Percentiles rank a stretch among this genome's conserved stretches.
These are phyloP conservation scores for Opisthocomus hoazin DNA, from an alignment of 2,113 vertebrate genomes.

Conservation along the genomic window DNA sequence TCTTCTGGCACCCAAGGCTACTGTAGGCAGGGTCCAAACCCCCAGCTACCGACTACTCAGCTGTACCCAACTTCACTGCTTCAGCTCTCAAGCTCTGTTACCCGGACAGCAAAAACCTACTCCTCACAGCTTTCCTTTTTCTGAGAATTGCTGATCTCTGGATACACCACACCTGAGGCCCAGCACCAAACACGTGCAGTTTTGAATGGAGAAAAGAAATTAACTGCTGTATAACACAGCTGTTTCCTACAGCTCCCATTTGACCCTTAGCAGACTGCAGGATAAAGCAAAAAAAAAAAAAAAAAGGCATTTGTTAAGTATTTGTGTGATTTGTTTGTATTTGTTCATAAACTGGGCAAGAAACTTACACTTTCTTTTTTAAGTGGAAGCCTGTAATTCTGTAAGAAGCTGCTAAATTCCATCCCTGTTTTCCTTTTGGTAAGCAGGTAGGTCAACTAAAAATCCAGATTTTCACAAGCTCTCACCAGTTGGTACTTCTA, in stretches of 20 bases:
- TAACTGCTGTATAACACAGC: background rate
- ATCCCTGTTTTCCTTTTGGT: background rate
- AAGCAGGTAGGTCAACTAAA: background rate
- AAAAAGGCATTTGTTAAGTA: background rate
- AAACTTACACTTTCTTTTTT: background rate
- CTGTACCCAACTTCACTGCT: background rate
- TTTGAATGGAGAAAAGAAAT: background rate
- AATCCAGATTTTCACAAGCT: background rate
- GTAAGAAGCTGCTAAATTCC: background rate
- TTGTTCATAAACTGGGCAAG: background rate
- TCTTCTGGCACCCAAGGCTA: background rate
- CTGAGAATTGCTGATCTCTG: background rate
- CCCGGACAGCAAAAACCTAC: background rate
- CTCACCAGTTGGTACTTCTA: background rate
- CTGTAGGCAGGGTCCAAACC: background rate
- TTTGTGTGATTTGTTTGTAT: background rate
- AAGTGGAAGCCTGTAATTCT: background rate
- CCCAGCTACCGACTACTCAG: background rate
- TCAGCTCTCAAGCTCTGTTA: background rate
- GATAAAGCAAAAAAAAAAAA: background rate
- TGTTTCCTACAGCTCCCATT: background rate
- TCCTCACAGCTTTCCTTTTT: background rate
- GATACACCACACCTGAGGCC: background rate
- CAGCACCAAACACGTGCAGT: background rate
- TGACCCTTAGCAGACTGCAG: background rate